These are phyloP conservation scores for Polia nebulosa DNA, from an alignment of 2,888 invertebrate species.

Conservation along the genomic window DNA sequence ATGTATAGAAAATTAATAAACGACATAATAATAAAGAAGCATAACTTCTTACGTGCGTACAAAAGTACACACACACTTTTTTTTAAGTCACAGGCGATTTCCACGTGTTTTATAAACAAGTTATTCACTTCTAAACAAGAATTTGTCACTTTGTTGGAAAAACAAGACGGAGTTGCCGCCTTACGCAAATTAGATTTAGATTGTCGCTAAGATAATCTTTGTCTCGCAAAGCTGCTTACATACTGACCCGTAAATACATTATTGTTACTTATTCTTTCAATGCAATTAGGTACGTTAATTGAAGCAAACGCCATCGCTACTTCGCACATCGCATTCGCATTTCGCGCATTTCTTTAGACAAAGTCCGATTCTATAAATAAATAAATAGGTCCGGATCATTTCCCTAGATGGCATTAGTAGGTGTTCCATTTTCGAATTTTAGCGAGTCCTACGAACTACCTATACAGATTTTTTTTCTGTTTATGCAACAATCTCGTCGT, in stretches of 20 bases:
- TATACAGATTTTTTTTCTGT: neutral
- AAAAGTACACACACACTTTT: no score
- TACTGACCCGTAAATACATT: neutral
- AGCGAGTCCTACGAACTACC: neutral
- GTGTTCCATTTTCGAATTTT: slow-evolving; percentile 10
- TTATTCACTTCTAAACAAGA: slow-evolving; percentile 1
- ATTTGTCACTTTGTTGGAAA: neutral
- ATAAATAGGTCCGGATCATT: slow-evolving; percentile 3
- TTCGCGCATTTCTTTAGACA: no score
- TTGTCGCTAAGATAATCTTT: neutral
- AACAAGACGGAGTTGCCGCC: neutral
- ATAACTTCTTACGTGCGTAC: no score
- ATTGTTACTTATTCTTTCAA: slow-evolving; percentile 1
- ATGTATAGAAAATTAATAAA: no score
- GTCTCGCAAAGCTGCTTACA: slow-evolving; percentile 5
- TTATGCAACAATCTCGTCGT: neutral
- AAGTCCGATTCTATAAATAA: no score
- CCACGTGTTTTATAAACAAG: slow-evolving; percentile 12
- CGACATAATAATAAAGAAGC: no score
- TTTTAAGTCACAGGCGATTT: neutral
- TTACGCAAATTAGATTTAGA: neutral
- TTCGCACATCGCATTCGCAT: no score
- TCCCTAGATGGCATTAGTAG: slow-evolving; percentile 32
- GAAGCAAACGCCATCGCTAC: slow-evolving; percentile 3
- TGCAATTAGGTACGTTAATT: neutral